A percentile compares a stretch with the other conserved stretches of the same genome.
Conservation (phyloP, 53 echinoderm and acorn worm species). For the Pentamera pediparva region DNA sequence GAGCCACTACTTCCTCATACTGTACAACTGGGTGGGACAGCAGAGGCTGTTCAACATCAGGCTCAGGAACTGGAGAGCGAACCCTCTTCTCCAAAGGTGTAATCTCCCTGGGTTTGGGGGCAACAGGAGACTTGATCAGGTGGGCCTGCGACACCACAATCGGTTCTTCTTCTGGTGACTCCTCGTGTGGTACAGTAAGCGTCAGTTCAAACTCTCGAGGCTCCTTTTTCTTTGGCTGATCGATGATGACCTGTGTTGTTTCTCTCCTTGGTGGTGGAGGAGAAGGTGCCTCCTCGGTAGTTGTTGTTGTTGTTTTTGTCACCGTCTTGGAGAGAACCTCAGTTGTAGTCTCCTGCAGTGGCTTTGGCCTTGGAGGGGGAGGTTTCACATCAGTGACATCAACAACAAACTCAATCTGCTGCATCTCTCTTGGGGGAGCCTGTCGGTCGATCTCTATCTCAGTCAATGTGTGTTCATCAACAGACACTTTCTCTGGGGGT, state of each 20-base stretch:
- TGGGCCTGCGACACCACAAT: conserved; percentile 56
- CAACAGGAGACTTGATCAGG: conserved; percentile 43
- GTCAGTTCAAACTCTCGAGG: conserved; percentile 23
- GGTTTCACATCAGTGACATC: conserved; percentile 20
- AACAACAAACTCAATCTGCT: conserved; percentile 30
- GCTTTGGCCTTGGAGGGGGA: conserved; percentile 19
- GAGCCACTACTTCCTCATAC: conserved; percentile 64
- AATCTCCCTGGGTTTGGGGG: background rate
- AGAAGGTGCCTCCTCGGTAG: conserved; percentile 14
- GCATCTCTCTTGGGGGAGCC: conserved; percentile 18
- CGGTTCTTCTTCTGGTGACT: conserved; percentile 59
- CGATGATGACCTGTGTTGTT: conserved; percentile 6
- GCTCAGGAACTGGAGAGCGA: conserved; percentile 21
- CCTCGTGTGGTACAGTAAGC: conserved; percentile 16
- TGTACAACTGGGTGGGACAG: conserved; percentile 17
- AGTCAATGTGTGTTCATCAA: conserved; percentile 8
- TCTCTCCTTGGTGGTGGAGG: conserved; percentile 17
- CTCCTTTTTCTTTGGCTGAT: conserved; percentile 13
- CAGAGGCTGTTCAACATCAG: conserved; percentile 28
- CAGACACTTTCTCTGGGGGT: conserved; percentile 3
- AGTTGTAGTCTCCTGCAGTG: conserved; percentile 40
- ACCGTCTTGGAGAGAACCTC: conserved; percentile 39
- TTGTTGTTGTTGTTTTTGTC: conserved; percentile 46
- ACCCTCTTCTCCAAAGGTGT: conserved; percentile 7
- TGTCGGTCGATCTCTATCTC: conserved; percentile 29